phyloP scores from a whole-genome alignment of 2,888 invertebrate species.

The Drosophila flavopinicola region DNA sequence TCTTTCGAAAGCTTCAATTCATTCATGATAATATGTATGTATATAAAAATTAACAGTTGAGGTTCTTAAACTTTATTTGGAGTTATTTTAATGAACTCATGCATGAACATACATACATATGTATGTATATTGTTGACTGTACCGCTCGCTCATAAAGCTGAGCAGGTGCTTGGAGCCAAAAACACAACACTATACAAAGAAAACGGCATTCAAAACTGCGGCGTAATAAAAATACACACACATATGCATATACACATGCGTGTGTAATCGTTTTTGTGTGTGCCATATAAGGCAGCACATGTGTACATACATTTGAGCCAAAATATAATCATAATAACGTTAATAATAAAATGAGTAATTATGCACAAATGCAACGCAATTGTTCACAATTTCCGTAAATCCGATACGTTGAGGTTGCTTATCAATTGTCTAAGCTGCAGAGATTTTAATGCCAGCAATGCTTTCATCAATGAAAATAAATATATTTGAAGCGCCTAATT shows the following conservation, averaged over 20 bases:
- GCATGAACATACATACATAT: background rate
- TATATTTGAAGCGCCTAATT: constrained; percentile 35
- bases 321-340: constrained; percentile 16
- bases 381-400: background rate
- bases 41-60: no score
- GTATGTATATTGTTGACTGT: constrained; percentile 21
- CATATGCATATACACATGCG: constrained; percentile 13
- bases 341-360: constrained; percentile 46
- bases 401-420: constrained; percentile 54
- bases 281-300: constrained; percentile 25
- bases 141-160: constrained; percentile 12
- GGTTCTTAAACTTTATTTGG: constrained; percentile 4
- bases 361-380: constrained; percentile 32
- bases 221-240: constrained; percentile 49
- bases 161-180: constrained; percentile 41
- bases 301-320: background rate
- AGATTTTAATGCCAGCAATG: constrained; percentile 35
- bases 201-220: constrained; percentile 41
- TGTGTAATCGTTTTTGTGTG: constrained; percentile 3
- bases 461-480: constrained; percentile 51
- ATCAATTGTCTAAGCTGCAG: constrained; percentile 32
- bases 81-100: background rate
- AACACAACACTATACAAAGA: constrained; percentile 30
- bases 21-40: no score
- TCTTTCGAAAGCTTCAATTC: no score